Evolutionary conservation across 2,797 vertebrate species (phyloP).

Genomic region (Acropternis orthonyx): DNA sequence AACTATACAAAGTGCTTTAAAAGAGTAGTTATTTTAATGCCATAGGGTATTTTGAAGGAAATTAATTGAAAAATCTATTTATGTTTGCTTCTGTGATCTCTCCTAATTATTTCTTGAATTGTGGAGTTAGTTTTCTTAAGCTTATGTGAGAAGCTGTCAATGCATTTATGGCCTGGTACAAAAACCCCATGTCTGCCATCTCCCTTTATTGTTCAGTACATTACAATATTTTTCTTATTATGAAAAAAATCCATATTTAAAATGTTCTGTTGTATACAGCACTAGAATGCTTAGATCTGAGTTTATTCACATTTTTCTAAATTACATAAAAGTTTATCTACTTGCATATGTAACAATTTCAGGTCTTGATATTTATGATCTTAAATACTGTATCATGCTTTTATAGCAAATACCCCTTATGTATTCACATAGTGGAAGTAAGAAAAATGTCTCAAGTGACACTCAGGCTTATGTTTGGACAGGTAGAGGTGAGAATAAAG

Average conservation of each 20-base stretch:
- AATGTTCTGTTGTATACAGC: background rate
- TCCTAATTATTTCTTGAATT: conserved; percentile 40
- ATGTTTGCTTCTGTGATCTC: conserved; percentile 18
- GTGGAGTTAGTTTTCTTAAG: conserved; percentile 14
- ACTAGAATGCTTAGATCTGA: background rate
- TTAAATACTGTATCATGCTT: background rate
- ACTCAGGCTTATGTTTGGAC: background rate
- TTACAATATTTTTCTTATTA: background rate
- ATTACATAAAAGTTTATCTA: background rate
- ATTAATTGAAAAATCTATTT: background rate
- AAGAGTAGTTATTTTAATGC: background rate
- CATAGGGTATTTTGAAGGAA: background rate
- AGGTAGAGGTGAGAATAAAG: background rate
- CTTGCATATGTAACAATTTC: background rate
- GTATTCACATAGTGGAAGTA: background rate
- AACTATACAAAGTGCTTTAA: background rate
- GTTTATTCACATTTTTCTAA: background rate
- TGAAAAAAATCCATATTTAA: background rate
- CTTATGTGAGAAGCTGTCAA: background rate
- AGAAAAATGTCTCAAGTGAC: background rate
- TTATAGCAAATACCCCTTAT: background rate
- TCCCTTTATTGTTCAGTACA: background rate
- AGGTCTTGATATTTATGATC: background rate
- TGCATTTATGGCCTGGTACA: background rate
- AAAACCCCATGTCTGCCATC: background rate